These are phyloP conservation scores for Caiman crocodilus DNA, from an alignment of 2,797 vertebrate species.

Conservation along the genomic window DNA sequence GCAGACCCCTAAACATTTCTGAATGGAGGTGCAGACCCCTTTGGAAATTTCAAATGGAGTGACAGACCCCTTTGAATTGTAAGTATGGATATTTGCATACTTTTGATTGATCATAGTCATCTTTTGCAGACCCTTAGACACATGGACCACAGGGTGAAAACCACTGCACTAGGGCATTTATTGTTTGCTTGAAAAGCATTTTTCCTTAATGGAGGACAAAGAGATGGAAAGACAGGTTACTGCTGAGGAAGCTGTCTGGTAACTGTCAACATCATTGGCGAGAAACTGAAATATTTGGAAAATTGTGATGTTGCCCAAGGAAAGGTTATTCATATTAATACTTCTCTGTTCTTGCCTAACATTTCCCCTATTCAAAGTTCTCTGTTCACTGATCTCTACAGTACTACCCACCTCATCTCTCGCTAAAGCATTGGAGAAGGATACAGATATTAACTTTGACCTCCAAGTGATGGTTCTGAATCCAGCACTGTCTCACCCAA, in stretches of 20 bases:
- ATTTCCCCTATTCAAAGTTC: neutral
- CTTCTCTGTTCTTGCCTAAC: neutral
- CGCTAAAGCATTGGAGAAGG: neutral
- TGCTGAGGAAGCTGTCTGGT: neutral
- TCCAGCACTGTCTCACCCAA: neutral
- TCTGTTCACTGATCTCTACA: neutral
- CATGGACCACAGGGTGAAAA: too few species aligned
- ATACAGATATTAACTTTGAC: neutral
- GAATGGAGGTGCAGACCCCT: too few species aligned
- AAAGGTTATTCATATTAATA: neutral
- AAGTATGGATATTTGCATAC: too few species aligned
- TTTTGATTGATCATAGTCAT: too few species aligned
- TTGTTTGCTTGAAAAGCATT: neutral
- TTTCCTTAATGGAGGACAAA: neutral
- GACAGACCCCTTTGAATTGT: neutral
- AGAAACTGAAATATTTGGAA: neutral
- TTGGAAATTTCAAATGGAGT: too few species aligned
- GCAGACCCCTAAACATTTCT: too few species aligned
- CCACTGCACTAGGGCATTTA: neutral
- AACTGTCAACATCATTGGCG: accelerated
- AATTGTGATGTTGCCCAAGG: neutral
- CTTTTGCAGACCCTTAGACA: too few species aligned
- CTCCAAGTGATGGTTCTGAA: neutral
- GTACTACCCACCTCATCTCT: neutral
- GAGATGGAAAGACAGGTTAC: neutral